Base-by-base conservation (phyloP, 2,797 vertebrate genomes). In the Vireo griseus region DNA sequence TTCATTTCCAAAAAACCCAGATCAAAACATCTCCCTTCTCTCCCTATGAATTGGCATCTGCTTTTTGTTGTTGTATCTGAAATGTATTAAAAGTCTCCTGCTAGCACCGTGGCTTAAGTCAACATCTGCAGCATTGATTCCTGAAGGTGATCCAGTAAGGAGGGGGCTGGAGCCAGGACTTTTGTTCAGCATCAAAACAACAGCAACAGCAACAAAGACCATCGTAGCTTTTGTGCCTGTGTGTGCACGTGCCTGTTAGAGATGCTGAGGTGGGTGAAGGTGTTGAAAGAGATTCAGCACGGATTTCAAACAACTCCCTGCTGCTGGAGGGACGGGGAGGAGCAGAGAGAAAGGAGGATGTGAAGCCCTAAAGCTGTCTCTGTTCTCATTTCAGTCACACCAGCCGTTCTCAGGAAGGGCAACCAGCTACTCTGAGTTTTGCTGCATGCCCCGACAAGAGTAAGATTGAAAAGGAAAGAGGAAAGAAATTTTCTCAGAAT, bases 51-150 rank as follows among this genome's bases (percentile, higher is more conserved):
- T 62, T 40, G 82, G 63, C 89, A 81, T 88, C 89, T 79, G 75
- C 58, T 95, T 92, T 96, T 97, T 96, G 92, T 95, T 95, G 92
- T 73, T 55, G 52, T 57, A 47, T 91, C 92, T 91, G 83, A 94
- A 95, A 95, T 10, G 11, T 76, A 95, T 96, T 96, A 95, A 73
- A 94, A 95, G 66, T 51, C 95, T 83, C 92, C 88, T 91, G 86
- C 90, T 86, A 84, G 75, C 86, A 59, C 62, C 20, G 0, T 62
- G 58, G 82, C 68, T 90, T 90, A 94, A 97, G 92, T 93, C 94
- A 97, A 96, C 97, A 92, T 93, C 94, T 96, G 86, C 80, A 94
- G 71, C 89, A 92, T 76, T 90, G 92, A 95, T 95, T 94, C 92
- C 91, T 94, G 96, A 96, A 96, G 94, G 94, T 94, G 94, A 94